Percentiles rank a stretch among this genome's conserved stretches.
phyloP scores from a whole-genome alignment of 2,888 invertebrate species.

The Physocephala rufipes region DNA sequence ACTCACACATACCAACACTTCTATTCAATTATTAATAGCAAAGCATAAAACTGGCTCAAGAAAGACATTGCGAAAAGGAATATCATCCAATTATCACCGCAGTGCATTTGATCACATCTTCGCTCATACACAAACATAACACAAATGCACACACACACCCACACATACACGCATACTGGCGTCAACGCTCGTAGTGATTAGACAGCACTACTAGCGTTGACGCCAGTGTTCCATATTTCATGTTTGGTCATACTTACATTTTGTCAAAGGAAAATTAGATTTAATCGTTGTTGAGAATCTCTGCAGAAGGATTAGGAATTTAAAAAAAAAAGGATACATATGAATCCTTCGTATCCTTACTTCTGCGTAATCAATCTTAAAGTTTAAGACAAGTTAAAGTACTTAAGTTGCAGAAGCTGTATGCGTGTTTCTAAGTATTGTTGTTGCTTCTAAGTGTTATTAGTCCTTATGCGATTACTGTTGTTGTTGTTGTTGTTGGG shows the following conservation, averaged over 20 bases:
- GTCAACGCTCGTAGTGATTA: too few relatives aligned
- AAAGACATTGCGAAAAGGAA: neutral
- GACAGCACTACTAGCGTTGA: too few relatives aligned
- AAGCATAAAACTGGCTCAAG: too few relatives aligned
- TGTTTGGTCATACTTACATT: neutral
- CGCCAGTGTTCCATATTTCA: too few relatives aligned
- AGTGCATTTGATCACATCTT: too few relatives aligned
- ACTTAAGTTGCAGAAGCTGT: neutral
- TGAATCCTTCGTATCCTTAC: neutral
- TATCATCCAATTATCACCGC: too few relatives aligned
- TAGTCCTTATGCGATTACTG: too few relatives aligned
- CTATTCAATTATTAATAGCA: too few relatives aligned
- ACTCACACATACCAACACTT: too few relatives aligned
- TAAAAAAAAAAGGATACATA: neutral
- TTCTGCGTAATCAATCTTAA: conserved; percentile 25
- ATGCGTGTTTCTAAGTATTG: neutral
- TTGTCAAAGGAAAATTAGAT: conserved; percentile 30
- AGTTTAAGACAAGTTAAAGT: conserved; percentile 27
- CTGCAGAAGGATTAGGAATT: conserved; percentile 34
- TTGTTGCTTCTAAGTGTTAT: too few relatives aligned
- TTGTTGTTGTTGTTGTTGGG: too few relatives aligned
- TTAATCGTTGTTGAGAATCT: conserved; percentile 11
- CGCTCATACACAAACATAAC: neutral
- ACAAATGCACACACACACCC: neutral
- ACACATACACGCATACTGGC: neutral